Evolutionary conservation across 2,113 vertebrate species (phyloP).

Genomic region (Anser cygnoides): DNA sequence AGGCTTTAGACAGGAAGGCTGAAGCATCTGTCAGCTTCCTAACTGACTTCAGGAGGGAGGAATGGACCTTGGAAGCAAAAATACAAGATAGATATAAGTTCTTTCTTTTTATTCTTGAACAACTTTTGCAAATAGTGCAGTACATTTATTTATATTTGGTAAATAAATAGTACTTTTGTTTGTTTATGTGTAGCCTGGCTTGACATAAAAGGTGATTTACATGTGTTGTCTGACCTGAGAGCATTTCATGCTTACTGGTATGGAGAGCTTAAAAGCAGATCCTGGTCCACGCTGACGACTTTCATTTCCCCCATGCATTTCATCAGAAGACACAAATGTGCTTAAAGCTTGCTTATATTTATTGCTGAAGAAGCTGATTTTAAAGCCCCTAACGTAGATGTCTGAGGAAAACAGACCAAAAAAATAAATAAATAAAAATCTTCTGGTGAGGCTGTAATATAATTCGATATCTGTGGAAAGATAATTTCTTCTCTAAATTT

Average conservation of each 20-base stretch:
- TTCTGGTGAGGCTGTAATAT: not conserved
- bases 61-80: not conserved
- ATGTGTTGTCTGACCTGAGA: not conserved
- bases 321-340: not conserved
- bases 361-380: not conserved
- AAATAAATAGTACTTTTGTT: conserved; percentile 19
- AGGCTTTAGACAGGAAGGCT: not conserved
- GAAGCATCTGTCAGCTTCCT: not conserved
- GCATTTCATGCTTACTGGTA: not conserved
- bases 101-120: not conserved
- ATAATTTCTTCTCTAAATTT: not conserved
- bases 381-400: not conserved
- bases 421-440: not conserved
- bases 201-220: not conserved
- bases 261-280: not conserved
- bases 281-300: not conserved
- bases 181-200: not conserved
- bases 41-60: not conserved
- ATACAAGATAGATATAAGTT: not conserved
- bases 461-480: not conserved
- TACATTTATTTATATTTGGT: not conserved
- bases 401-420: not conserved
- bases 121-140: not conserved
- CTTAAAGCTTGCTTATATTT: not conserved
- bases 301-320: not conserved